Evolutionary conservation across 2,113 vertebrate species (phyloP), one percentile per base, ranked within the genome.

Genomic region (Steatornis caripensis): DNA sequence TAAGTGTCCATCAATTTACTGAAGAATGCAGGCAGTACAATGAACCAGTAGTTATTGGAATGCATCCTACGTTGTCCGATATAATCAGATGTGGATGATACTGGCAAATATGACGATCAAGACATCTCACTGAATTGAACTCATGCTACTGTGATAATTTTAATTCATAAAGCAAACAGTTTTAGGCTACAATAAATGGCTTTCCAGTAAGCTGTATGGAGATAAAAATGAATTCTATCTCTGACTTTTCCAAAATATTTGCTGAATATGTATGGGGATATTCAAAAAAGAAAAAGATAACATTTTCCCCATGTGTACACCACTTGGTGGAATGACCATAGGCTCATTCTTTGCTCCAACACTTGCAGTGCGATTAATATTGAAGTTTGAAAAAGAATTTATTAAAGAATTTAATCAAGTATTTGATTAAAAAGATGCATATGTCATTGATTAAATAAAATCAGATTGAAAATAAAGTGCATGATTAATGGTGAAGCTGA

Each of bases 391-490:
- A 94, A 77, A 94, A 87, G 18, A 76, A 86, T 58, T 91, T 94
- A 72, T 85, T 92, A 84, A 89, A 81, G 6, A 74, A 69, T 68
- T 75, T 90, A 87, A 89, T 95, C 71, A 89, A 91, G 27, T 72
- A 81, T 93, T 88, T 96, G 64, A 87, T 94, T 94, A 93, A 93
- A 93, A 91, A 61, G 45, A 91, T 88, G 49, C 27, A 62, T 78
- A 65, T 88, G 39, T 60, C 70, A 95, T 90, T 96, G 83, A 92
- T 92, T 82, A 94, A 87, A 45, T 45, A 81, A 92, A 95, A 90
- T 84, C 68, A 95, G 58, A 93, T 91, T 48, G 29, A 84, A 88
- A 90, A 76, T 86, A 84, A 91, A 87, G 16, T 48, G 26, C 48
- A 84, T 77, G 77, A 95, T 94, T 87, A 95, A 93, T 84, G 23